Evolutionary conservation across 2,797 vertebrate species (phyloP).

Genomic region (Poeciliopsis paucimaculata): DNA sequence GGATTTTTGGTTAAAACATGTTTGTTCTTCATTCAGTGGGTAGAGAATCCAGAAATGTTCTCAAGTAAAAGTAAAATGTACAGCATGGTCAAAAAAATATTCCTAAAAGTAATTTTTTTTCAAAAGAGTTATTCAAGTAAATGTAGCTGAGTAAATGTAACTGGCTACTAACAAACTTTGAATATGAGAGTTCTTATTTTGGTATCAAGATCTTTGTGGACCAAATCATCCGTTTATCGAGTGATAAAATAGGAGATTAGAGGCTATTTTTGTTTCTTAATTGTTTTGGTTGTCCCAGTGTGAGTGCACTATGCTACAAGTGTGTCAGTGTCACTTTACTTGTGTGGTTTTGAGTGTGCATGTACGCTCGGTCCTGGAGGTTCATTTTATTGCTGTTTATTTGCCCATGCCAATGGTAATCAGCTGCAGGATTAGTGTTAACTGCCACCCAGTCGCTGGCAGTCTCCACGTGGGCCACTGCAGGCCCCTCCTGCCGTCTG

Average conservation of each 20-base stretch:
- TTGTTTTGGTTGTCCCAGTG: neutral
- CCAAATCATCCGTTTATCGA: neutral
- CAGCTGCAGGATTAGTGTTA: conserved; percentile 78
- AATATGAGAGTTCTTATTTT: neutral
- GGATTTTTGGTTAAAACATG: too few species aligned
- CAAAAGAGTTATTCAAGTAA: too few species aligned
- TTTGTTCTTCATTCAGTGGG: too few species aligned
- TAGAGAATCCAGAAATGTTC: too few species aligned
- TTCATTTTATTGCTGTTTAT: conserved; percentile 80
- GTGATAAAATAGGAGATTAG: conserved; percentile 5
- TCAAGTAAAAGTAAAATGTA: too few species aligned
- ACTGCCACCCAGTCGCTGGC: conserved; percentile 79
- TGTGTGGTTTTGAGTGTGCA: conserved; percentile 39
- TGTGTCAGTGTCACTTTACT: conserved; percentile 33
- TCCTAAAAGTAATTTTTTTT: too few species aligned
- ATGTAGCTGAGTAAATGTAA: too few species aligned
- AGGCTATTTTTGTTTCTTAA: neutral
- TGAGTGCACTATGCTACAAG: conserved; percentile 15
- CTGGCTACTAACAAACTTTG: too few species aligned
- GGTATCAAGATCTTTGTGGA: neutral
- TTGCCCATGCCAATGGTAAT: conserved; percentile 78
- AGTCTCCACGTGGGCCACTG: conserved; percentile 63
- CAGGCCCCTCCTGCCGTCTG: conserved; percentile 45
- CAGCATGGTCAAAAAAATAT: too few species aligned
- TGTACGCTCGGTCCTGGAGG: conserved; percentile 53